Base-by-base conservation (phyloP, 2,797 vertebrate species). In the Columba guinea region DNA sequence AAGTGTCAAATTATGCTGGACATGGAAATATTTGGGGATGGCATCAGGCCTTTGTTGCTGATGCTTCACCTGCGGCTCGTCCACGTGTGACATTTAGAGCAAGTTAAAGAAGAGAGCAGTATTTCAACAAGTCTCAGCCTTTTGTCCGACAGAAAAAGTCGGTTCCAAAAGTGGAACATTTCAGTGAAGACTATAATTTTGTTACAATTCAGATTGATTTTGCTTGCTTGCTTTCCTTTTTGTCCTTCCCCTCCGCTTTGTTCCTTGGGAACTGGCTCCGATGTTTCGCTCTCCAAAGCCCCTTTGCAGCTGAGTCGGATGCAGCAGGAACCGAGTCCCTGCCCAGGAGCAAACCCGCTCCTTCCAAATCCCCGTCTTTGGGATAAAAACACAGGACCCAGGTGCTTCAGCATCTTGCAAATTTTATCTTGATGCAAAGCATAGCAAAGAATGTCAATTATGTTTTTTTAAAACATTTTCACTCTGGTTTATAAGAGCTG, bases 121-220 rank as follows among this genome's bases (percentile, higher is more conserved):
- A 0, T 75, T 91, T 35, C 68, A 62, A 35, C 49, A 59, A 69
- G n/a, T 11, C 73, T 41, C 69, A 39, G 76, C 62, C 53, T 78
- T 87, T 86, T 68, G 87, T 71, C 79, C 65, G 91, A 62, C 13
- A 76, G 68, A 23, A 68, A 44, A 55, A 90, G 94, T 94, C 58
- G 77, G 4, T 92, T 83, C 94, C 96, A 97, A 96, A 95, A 92
- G 95, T 71, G 73, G 46, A 37, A 27, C 44, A 53, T 94, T 87
- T 93, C 89, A 93, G 78, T 91, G 3, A 81, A n/a, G 56, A 27
- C 71, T 48, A 16, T 51, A 65, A 68, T 82, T 92, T 62, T 83
- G 52, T 58, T 77, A 30, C 82, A 74, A 39, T 83, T 93, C 82
- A 46, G 60, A 87, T 71, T 90, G 80, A 70, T 96, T 85, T 56